Evolutionary conservation across 2,888 invertebrate species (phyloP).

Genomic region (Hymenopus coronatus): DNA sequence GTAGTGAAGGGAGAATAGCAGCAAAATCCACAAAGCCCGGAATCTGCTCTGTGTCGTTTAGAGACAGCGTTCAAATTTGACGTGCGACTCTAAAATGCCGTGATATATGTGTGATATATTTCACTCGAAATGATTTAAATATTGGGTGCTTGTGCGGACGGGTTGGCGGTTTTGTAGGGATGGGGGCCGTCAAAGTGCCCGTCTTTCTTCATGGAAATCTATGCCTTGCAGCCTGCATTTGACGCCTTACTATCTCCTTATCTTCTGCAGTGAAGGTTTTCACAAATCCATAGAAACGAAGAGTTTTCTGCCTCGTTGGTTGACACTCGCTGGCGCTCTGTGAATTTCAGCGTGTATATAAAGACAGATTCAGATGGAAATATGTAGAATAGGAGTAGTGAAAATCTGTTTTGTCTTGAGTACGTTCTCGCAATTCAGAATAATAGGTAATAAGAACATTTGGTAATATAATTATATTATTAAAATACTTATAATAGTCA

Average conservation of each 20-base stretch:
- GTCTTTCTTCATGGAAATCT: not conserved
- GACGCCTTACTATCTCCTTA: not conserved
- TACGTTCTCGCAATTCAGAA: too few relatives aligned
- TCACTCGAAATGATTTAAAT: constrained; percentile 25
- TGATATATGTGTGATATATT: constrained; percentile 23
- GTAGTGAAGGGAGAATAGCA: not conserved
- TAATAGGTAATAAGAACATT: too few relatives aligned
- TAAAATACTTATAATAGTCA: too few relatives aligned
- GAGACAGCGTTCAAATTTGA: constrained; percentile 27
- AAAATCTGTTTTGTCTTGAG: too few relatives aligned
- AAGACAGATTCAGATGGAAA: too few relatives aligned
- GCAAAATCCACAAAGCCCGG: constrained; percentile 26
- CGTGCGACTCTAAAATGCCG: constrained; percentile 19
- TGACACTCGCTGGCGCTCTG: not conserved
- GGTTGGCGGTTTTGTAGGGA: not conserved
- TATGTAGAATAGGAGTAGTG: too few relatives aligned
- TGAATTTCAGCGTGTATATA: too few relatives aligned
- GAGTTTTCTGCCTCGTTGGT: not conserved
- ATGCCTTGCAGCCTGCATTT: not conserved
- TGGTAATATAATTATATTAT: too few relatives aligned
- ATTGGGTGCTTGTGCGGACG: constrained; percentile 11
- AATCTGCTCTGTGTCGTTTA: constrained; percentile 27
- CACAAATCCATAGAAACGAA: not conserved
- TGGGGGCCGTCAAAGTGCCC: not conserved
- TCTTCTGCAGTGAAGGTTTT: not conserved